phyloP scores from a whole-genome alignment of 2,113 vertebrate genomes.

The Paraplagusia blochii region DNA sequence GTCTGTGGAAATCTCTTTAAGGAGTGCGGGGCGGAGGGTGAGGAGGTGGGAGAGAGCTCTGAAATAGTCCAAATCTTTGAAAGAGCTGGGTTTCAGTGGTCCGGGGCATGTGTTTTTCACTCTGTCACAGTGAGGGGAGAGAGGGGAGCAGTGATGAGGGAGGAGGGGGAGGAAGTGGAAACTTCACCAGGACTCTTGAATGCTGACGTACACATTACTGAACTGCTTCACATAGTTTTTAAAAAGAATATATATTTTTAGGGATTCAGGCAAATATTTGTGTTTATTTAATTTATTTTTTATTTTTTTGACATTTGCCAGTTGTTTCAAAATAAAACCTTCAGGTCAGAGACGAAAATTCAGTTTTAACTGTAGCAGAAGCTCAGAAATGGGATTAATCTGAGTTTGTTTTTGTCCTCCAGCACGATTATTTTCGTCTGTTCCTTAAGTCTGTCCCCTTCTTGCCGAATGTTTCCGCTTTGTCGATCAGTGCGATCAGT shows the following conservation, averaged over 20 bases:
- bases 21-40: conserved; percentile 43
- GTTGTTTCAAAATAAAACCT: no score
- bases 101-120: conserved; percentile 59
- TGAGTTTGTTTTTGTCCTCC: neutral
- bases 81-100: conserved; percentile 65
- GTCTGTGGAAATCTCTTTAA: conserved; percentile 66
- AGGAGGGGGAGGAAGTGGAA: conserved; percentile 53
- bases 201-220: conserved; percentile 56
- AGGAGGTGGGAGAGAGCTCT: conserved; percentile 34
- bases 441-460: conserved; percentile 9
- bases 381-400: conserved; percentile 8
- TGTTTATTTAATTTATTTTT: no score
- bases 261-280: conserved; percentile 1
- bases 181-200: conserved; percentile 57
- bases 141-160: conserved; percentile 25
- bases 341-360: no score
- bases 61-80: conserved; percentile 61
- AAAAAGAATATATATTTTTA: conserved; percentile 6
- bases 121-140: conserved; percentile 24
- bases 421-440: conserved; percentile 1
- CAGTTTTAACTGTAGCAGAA: neutral
- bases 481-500: conserved; percentile 65
- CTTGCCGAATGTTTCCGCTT: conserved; percentile 54
- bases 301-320: no score
- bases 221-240: conserved; percentile 60